Evolutionary conservation across 1,140 invertebrate genomes (phyloP).

Genomic region (Trichonephila clavipes): DNA sequence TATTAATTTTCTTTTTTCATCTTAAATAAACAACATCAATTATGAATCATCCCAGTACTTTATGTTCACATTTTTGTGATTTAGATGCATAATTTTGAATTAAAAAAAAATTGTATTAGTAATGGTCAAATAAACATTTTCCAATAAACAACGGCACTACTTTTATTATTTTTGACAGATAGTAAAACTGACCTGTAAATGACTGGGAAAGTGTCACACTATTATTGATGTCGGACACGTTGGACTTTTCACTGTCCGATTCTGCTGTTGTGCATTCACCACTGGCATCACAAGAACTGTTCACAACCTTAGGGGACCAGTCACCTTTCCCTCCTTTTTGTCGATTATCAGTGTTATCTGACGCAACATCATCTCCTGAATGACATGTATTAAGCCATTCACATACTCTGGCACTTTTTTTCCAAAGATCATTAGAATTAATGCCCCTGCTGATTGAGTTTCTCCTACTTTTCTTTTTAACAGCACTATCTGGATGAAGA

Average conservation of each 20-base stretch:
- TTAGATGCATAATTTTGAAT: too few species aligned
- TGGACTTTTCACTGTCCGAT: conserved; percentile 87
- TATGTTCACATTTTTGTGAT: too few species aligned
- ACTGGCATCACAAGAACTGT: conserved; percentile 90
- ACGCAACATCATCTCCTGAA: conserved; percentile 19
- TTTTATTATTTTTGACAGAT: too few species aligned
- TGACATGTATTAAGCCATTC: conserved; percentile 74
- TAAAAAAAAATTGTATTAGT: too few species aligned
- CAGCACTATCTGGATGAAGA: background rate
- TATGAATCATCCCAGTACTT: too few species aligned
- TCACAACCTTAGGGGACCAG: conserved; percentile 78
- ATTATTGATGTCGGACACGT: conserved; percentile 86
- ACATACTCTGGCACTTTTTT: conserved; percentile 40
- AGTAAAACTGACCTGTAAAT: conserved; percentile 54
- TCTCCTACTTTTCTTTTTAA: background rate
- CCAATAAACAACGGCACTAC: too few species aligned
- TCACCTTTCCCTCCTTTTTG: background rate
- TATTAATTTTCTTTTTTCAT: too few species aligned
- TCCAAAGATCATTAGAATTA: conserved; percentile 24
- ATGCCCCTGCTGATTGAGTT: background rate
- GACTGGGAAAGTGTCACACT: conserved; percentile 84
- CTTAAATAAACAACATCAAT: too few species aligned
- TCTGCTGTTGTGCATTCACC: conserved; percentile 90
- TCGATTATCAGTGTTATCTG: background rate
- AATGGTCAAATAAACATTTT: too few species aligned